Base-by-base conservation (phyloP, 2,888 invertebrate species). In the Priocnemis perturbator region DNA sequence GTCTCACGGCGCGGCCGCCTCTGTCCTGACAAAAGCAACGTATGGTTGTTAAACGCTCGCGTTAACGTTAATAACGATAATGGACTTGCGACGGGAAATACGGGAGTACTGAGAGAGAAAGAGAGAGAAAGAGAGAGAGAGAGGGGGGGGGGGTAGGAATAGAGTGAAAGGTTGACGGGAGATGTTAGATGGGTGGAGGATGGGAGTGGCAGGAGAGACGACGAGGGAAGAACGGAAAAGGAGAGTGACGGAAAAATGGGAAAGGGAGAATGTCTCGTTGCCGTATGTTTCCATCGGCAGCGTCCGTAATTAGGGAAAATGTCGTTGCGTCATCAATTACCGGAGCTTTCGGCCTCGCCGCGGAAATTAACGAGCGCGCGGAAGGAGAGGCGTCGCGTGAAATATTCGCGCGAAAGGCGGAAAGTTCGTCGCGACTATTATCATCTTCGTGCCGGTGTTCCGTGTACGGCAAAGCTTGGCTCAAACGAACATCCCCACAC, bases 61-160 rank as follows among this genome's bases (percentile, higher is more conserved):
- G 71, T 79, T 74, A 72, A 76, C 72, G 74, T 81, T 82, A 81
- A 81, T 82, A 82, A 82, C 69, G 79, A 77, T 82, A 77, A 82
- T 82, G 82, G 83, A 78, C 69, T 64, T 62, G 47, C 50, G 60
- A 60, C 23, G 48, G 5, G 19, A 50, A 19, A 17, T 17, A 50
- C 50, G 50, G 9, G 20, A 9, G 3, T 17, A n/a, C 50, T 2
- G 58, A 52, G 20, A 74, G 37, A 37, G 21, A 37, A n/a, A 11
- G 19, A 2, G 15, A 11, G 1, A 4, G 20, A 50, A 45, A n/a
- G 17, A 23, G 50, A 26, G n/a, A 47, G 21, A 20, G 37, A 57
- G 60, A 52, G 20, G 45, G 45, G 20, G 23, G 17, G 9, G 19
- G 3, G n/a, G 26, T 26, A 4, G 20, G 56, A 45, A n/a, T n/a